Conservation (phyloP, 2,113 vertebrate species). For the Paratilapia polleni region DNA sequence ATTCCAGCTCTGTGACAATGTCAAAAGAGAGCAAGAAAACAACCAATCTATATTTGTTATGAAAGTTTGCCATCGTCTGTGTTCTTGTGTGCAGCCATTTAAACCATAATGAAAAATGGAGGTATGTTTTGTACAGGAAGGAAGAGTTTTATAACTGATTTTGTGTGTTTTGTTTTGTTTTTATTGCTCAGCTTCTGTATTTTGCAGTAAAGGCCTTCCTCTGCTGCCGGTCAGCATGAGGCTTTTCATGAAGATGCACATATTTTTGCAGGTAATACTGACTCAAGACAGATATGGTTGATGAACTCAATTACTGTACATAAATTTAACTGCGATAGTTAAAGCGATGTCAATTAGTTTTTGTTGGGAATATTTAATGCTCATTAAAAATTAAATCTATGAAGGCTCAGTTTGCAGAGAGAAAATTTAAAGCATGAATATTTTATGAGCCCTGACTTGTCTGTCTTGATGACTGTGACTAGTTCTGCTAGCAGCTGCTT, state of each 20-base stretch:
- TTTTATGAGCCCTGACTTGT: constrained; percentile 71
- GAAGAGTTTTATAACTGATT: constrained; percentile 18
- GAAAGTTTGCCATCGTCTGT: constrained; percentile 52
- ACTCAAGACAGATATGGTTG: constrained; percentile 15
- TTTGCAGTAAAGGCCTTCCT: background rate
- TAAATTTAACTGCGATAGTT: constrained; percentile 64
- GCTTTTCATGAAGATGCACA: background rate
- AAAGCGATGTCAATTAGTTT: constrained; percentile 69
- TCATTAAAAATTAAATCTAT: constrained; percentile 74
- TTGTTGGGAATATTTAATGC: constrained; percentile 75
- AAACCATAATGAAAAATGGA: constrained; percentile 53
- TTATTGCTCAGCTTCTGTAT: background rate
- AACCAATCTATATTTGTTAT: constrained; percentile 64
- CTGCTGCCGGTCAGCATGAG: background rate
- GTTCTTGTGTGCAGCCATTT: constrained; percentile 45
- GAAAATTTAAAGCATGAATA: constrained; percentile 71
- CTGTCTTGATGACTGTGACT: constrained; percentile 62
- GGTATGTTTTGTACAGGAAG: constrained; percentile 23
- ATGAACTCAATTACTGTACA: constrained; percentile 62
- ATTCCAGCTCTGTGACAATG: constrained; percentile 65
- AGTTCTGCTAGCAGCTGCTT: constrained; percentile 59
- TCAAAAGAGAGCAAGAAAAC: constrained; percentile 69
- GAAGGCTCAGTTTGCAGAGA: constrained; percentile 65
- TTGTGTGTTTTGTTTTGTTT: constrained; percentile 1
- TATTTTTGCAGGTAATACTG: constrained; percentile 1